Base-by-base conservation (phyloP, 2,797 vertebrate species). In the Hyperoplus lanceolatus region DNA sequence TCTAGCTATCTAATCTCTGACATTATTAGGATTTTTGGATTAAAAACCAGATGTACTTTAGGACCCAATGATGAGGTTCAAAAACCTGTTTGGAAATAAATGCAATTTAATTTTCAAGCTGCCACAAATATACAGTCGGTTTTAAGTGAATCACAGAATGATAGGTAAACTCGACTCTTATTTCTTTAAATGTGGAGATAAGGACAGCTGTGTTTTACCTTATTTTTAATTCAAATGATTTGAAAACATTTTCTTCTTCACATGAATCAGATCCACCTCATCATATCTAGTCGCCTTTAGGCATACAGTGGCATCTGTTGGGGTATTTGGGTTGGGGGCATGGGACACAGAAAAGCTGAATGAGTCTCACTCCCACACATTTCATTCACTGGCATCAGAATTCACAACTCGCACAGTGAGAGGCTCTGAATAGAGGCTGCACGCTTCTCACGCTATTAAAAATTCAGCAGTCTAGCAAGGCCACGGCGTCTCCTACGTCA, bases 381-480 rank as follows among this genome's bases (percentile, higher is more conserved):
- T 95, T 96, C 90, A 94, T 94, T 95, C 94, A 95, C 92, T 93
- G 90, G 94, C 95, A 95, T 95, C 91, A 92, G 88, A 87, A 75
- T 94, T 96, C 90, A 90, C 94, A 95, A 94, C 93, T 93, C 87
- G 85, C 89, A 93, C 95, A 92, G 89, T 88, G 90, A 94, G 80
- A 88, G 83, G 88, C 88, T 90, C 93, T 87, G 89, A 93, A 90
- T 92, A 93, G 82, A 90, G 90, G 86, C 87, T 73, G 77, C 92
- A 91, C 78, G 87, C 92, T 94, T 91, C 93, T 92, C 89, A 82
- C 90, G 59, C 90, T 94, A 94, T 95, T 94, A 96, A 96, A 96
- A 94, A 96, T 95, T 93, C 94, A 95, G 87, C 86, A 96, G 94
- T 93, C 94, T 94, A 93, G 93, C 92, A 94, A 91, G 95, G 94